Evolutionary conservation across 2,888 invertebrate genomes (phyloP).

Genomic region (Agrochola lychnidis): DNA sequence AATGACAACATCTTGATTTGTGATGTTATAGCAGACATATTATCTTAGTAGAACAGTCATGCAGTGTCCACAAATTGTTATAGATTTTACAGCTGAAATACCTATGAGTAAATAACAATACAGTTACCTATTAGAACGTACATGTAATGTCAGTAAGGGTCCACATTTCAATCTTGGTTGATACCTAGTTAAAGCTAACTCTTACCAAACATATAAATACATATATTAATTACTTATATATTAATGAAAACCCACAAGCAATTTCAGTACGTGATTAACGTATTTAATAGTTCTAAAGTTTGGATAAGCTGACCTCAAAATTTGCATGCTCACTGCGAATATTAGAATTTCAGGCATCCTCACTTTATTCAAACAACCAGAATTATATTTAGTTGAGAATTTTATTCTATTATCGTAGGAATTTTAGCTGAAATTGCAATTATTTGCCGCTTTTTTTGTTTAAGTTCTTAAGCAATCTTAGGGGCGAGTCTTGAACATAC

Average conservation of each 20-base stretch:
- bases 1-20: constrained; percentile 48
- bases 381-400: constrained; percentile 42
- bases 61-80: not conserved
- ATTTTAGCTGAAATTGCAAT: constrained; percentile 36
- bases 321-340: constrained; percentile 50
- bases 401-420: constrained; percentile 42
- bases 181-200: not conserved
- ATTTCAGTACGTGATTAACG: constrained; percentile 42
- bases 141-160: not conserved
- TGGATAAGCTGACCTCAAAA: constrained; percentile 45
- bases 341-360: constrained; percentile 26
- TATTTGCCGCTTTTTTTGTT: constrained; percentile 15
- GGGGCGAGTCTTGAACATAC: constrained; percentile 1
- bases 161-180: not conserved
- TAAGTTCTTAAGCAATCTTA: constrained; percentile 3
- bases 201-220: not conserved
- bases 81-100: not conserved
- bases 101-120: not conserved
- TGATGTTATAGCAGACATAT: constrained; percentile 26
- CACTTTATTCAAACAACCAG: constrained; percentile 44
- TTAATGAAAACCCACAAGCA: constrained; percentile 12
- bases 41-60: constrained; percentile 19
- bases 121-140: not conserved
- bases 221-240: constrained; percentile 12
- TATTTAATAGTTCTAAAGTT: constrained; percentile 52